These are phyloP conservation scores for Helicoverpa assulta DNA, from an alignment of 2,888 invertebrate genomes.

Conservation along the genomic window DNA sequence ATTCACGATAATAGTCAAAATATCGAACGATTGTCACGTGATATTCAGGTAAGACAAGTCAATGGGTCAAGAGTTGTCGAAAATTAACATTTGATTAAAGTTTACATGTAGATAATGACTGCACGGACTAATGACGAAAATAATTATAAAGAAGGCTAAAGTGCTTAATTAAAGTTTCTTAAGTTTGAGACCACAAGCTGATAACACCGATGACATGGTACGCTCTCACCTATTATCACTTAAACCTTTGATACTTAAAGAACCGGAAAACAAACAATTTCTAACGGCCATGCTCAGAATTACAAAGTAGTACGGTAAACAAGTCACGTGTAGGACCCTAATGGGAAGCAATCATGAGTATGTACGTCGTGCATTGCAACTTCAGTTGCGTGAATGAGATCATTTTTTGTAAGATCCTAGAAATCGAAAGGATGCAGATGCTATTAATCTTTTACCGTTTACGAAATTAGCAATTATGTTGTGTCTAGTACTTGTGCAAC, in stretches of 20 bases:
- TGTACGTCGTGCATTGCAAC: conserved; percentile 15
- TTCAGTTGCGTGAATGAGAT: conserved; percentile 28
- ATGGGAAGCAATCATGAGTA: conserved; percentile 30
- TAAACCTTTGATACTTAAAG: conserved; percentile 10
- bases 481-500: background rate
- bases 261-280: conserved; percentile 20
- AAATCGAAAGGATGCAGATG: conserved; percentile 8
- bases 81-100: background rate
- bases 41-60: conserved; percentile 24
- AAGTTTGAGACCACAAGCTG: background rate
- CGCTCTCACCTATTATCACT: background rate
- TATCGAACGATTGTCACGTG: conserved; percentile 25
- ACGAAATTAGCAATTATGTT: background rate
- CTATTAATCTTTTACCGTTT: conserved; percentile 2
- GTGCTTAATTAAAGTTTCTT: background rate
- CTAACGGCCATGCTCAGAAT: conserved; percentile 26
- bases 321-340: conserved; percentile 9
- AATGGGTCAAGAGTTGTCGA: conserved; percentile 18
- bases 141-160: background rate
- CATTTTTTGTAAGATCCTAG: conserved; percentile 2
- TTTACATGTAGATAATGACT: background rate
- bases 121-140: background rate
- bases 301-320: background rate
- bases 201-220: background rate
- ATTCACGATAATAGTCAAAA: conserved; percentile 8